Conservation (phyloP, 2,888 invertebrate genomes). For the Apomyelois bistriatella region DNA sequence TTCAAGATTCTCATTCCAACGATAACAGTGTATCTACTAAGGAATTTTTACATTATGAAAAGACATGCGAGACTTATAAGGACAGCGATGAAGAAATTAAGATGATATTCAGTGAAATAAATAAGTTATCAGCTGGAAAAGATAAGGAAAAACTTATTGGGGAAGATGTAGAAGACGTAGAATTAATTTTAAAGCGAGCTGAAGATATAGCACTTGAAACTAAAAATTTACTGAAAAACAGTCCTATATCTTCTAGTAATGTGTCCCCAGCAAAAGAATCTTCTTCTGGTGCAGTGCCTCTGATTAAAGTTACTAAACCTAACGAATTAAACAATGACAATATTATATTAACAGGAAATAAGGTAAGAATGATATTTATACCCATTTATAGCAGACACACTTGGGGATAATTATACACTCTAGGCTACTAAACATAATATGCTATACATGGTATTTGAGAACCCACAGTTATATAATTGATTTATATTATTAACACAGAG, state of each 20-base stretch:
- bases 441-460: no score
- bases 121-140: conserved; percentile 67
- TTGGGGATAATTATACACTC: no score
- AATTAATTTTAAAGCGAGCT: conserved; percentile 65
- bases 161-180: conserved; percentile 64
- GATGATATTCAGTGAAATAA: conserved; percentile 85
- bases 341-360: conserved; percentile 30
- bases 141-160: conserved; percentile 43
- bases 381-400: neutral
- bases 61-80: conserved; percentile 60
- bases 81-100: conserved; percentile 82
- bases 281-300: conserved; percentile 41
- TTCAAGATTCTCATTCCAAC: conserved; percentile 48
- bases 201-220: conserved; percentile 66
- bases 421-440: no score
- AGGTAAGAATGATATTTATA: conserved; percentile 38
- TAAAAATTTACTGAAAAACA: conserved; percentile 56
- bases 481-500: conserved; percentile 12
- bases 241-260: conserved; percentile 37
- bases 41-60: conserved; percentile 66
- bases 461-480: no score
- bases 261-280: conserved; percentile 22
- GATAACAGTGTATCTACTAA: conserved; percentile 65
- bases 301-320: conserved; percentile 64
- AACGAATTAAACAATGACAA: conserved; percentile 31